Evolutionary conservation across 2,113 vertebrate genomes (phyloP).

Genomic region (Heterotilapia buettikoferi): DNA sequence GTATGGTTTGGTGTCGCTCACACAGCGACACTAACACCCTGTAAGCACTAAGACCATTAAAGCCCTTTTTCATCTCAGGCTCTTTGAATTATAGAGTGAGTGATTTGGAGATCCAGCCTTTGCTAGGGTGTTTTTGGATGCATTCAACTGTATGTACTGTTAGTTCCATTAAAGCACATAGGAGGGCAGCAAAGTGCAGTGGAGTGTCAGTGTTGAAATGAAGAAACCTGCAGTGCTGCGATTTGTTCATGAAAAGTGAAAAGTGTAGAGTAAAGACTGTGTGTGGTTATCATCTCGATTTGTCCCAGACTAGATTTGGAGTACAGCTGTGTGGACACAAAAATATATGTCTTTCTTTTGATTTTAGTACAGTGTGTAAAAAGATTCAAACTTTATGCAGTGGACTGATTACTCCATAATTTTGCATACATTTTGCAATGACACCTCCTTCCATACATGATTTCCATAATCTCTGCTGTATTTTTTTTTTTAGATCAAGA

Average conservation of each 20-base stretch:
- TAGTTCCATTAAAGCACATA: constrained; percentile 28
- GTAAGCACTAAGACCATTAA: background rate
- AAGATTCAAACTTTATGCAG: background rate
- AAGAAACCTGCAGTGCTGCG: background rate
- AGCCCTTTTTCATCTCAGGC: background rate
- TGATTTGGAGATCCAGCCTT: background rate
- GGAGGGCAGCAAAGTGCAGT: constrained; percentile 59
- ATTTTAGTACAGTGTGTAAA: background rate
- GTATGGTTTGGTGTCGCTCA: background rate
- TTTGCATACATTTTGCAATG: background rate
- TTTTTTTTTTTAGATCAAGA: constrained; percentile 34
- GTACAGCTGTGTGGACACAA: background rate
- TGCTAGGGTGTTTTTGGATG: background rate
- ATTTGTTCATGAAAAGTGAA: background rate
- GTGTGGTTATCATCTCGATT: background rate
- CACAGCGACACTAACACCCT: background rate
- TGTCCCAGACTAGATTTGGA: background rate
- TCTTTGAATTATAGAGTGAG: background rate
- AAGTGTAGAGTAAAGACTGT: background rate
- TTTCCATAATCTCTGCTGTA: background rate
- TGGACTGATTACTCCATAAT: background rate
- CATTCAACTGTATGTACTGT: constrained; percentile 38
- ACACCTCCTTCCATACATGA: background rate
- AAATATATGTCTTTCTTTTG: background rate
- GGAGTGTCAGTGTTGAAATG: background rate